phyloP scores from a whole-genome alignment of 2,113 vertebrate genomes.

The Cochlearius cochlearius region DNA sequence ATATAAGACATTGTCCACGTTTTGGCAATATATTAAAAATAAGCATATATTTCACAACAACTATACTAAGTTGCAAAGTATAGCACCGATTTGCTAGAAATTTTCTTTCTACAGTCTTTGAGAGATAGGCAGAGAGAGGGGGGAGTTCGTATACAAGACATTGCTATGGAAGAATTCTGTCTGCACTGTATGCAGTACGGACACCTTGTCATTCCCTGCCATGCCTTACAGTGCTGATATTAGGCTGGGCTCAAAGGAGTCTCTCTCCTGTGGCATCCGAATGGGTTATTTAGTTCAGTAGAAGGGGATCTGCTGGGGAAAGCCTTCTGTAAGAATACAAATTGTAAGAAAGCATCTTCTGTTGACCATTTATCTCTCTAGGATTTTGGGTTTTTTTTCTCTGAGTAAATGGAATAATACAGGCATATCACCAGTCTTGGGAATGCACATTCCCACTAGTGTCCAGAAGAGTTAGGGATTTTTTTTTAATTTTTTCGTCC shows the following conservation, averaged over 20 bases:
- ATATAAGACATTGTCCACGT: background rate
- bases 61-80: background rate
- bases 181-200: no score
- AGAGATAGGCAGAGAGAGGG: background rate
- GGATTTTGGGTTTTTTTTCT: background rate
- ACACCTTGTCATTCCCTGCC: background rate
- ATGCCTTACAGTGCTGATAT: background rate
- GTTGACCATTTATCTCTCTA: background rate
- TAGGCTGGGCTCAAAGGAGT: background rate
- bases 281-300: background rate
- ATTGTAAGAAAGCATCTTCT: background rate
- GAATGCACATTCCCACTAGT: background rate
- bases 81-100: background rate
- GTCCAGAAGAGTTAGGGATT: background rate
- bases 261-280: background rate
- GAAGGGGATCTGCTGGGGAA: background rate
- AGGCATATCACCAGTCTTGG: background rate
- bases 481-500: background rate
- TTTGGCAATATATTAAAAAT: background rate
- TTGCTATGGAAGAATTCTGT: background rate
- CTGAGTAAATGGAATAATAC: background rate
- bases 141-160: background rate
- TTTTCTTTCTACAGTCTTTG: background rate
- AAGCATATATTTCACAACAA: background rate
- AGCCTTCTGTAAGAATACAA: background rate